These are phyloP conservation scores for Willowsia nigromaculata DNA, from an alignment of 2,888 invertebrate species.

Conservation along the genomic window DNA sequence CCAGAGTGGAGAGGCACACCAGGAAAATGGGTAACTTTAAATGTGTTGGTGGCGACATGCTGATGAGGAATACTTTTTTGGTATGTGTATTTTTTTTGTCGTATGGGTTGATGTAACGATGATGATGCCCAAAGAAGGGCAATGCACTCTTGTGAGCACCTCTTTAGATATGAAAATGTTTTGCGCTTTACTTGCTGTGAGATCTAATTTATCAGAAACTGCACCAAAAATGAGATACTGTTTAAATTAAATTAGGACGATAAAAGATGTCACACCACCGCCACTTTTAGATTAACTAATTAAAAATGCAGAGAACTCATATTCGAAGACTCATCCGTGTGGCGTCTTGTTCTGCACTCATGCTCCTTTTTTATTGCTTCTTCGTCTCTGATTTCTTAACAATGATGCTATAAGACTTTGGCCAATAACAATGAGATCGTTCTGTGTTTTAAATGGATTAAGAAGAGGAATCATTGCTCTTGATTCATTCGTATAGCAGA, in stretches of 20 bases:
- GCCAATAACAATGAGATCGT: conserved; percentile 20
- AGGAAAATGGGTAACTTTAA: conserved; percentile 55
- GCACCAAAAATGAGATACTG: neutral
- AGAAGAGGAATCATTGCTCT: neutral
- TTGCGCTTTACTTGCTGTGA: neutral
- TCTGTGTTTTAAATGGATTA: neutral
- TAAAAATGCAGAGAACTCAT: conserved; percentile 54
- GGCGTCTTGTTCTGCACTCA: conserved; percentile 63
- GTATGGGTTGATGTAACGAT: neutral
- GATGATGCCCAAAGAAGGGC: conserved; percentile 61
- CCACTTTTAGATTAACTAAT: neutral
- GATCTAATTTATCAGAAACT: conserved; percentile 37
- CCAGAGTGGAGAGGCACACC: conserved; percentile 14
- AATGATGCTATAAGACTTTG: neutral
- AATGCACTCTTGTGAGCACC: conserved; percentile 51
- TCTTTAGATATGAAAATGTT: neutral
- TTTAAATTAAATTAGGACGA: neutral
- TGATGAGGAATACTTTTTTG: conserved; percentile 1
- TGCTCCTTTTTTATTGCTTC: conserved; percentile 50
- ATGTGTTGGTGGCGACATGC: conserved; percentile 41
- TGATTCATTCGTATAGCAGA: neutral
- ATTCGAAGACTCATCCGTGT: conserved; percentile 42
- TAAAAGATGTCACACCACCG: neutral
- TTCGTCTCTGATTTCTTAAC: neutral
- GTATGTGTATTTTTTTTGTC: neutral